A percentile compares a stretch with the other conserved stretches of the same genome.
These are phyloP conservation scores for Ectemnius cavifrons DNA, from an alignment of 2,888 invertebrate species.

Conservation along the genomic window DNA sequence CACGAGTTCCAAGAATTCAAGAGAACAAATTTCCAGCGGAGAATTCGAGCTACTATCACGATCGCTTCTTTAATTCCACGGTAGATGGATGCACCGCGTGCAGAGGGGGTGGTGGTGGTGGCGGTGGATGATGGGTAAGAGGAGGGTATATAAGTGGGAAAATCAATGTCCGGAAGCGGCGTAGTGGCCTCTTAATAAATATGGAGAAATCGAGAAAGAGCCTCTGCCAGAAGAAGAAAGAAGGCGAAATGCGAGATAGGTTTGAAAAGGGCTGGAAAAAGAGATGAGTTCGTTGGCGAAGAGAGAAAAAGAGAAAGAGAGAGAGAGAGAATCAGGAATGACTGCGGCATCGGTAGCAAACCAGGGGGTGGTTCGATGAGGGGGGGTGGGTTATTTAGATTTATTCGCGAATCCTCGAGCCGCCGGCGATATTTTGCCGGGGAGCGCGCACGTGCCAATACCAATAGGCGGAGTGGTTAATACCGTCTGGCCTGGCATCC, in stretches of 20 bases:
- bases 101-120: too few species aligned
- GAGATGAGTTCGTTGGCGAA: not conserved
- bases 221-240: too few species aligned
- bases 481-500: constrained; percentile 62
- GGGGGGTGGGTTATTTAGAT: constrained; percentile 58
- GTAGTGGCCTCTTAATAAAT: constrained; percentile 32
- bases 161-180: constrained; percentile 12
- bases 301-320: not conserved
- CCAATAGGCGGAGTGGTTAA: constrained; percentile 66
- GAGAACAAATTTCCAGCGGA: too few species aligned
- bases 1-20: too few species aligned
- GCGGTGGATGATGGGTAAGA: too few species aligned
- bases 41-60: too few species aligned
- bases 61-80: too few species aligned
- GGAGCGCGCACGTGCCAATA: constrained; percentile 60
- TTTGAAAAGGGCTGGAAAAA: not conserved
- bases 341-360: constrained; percentile 37
- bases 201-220: constrained; percentile 1
- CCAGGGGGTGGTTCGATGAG: constrained; percentile 6
- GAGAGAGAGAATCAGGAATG: constrained; percentile 41
- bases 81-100: too few species aligned
- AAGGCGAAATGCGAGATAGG: not conserved
- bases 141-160: not conserved
- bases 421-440: constrained; percentile 54
- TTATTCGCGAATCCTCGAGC: constrained; percentile 60